These are phyloP conservation scores for Mystacornis crossleyi DNA, from an alignment of 2,113 vertebrate genomes.

Conservation along the genomic window DNA sequence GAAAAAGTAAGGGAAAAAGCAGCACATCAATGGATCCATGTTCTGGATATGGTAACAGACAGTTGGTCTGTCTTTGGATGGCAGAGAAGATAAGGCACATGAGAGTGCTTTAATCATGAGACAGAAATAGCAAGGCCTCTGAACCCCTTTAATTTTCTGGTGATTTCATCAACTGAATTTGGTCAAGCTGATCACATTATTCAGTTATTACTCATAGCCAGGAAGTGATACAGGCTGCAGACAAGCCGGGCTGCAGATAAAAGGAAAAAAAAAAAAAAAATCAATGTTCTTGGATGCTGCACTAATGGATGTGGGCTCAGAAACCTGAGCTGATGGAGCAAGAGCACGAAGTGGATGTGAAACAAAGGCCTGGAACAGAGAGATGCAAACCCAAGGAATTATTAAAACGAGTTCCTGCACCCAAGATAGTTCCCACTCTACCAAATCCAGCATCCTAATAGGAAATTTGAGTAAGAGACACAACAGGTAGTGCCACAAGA, in stretches of 20 bases:
- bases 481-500: not conserved
- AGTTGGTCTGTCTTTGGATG: not conserved
- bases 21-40: not conserved
- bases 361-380: not conserved
- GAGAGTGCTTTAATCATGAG: not conserved
- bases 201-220: not conserved
- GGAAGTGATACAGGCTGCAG: not conserved
- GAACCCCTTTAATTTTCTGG: not conserved
- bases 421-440: not conserved
- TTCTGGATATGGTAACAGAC: not conserved
- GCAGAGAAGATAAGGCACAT: not conserved
- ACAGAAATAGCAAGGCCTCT: not conserved
- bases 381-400: not conserved
- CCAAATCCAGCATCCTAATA: not conserved
- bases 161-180: not conserved
- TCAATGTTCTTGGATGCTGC: not conserved
- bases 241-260: not conserved
- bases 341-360: not conserved
- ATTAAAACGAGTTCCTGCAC: not conserved
- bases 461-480: not conserved
- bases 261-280: not conserved
- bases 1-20: not conserved
- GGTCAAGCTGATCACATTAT: not conserved
- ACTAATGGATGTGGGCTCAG: slow-evolving; percentile 22
- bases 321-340: not conserved